Base-by-base conservation (phyloP, 2,888 invertebrate genomes). In the Epirrhoe tristata region DNA sequence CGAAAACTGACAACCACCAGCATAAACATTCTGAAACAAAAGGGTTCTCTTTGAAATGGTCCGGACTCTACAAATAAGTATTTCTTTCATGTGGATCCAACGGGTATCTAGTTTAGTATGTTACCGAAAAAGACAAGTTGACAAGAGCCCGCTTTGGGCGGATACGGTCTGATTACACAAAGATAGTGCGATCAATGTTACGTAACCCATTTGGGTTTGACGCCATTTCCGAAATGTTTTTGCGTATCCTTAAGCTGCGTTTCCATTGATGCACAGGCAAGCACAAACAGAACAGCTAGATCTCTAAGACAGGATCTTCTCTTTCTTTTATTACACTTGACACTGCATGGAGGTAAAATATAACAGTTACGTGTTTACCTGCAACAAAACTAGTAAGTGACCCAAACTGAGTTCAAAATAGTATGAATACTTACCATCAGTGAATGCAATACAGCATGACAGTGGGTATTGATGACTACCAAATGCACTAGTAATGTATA, bases 171-270 rank as follows among this genome's bases (percentile, higher is more conserved):
- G 76, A 77, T 79, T 74, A 74, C 71, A 71, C 69, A 70, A 68
- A 74, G 71, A 71, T 73, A 74, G 76, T 74, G 66, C 76, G 74
- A 74, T 70, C 70, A 70, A 66, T 63, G 66, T 69, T 66, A 71
- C 72, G 63, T 54, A 66, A 68, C 73, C 74, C 78, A 77, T 79
- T 77, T 81, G 77, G 66, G 73, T 68, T 66, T 74, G 77, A 79
- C 77, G 75, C 74, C 70, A 74, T 75, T 75, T 64, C 77, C 73
- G 68, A 79, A 80, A 76, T 76, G 82, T 85, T 86, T 86, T 84
- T 82, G 79, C 76, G 74, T 76, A 85, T 84, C 86, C 84, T 84
- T 80, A 77, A 48, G 39, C 39, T 43, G 39, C 12, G 39, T 43
- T 43, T 43, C 39, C 12, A 43, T 10, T 43, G 39, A 43, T 39